Conservation (phyloP, 2,888 invertebrate genomes). For the Galerucella pusilla region DNA sequence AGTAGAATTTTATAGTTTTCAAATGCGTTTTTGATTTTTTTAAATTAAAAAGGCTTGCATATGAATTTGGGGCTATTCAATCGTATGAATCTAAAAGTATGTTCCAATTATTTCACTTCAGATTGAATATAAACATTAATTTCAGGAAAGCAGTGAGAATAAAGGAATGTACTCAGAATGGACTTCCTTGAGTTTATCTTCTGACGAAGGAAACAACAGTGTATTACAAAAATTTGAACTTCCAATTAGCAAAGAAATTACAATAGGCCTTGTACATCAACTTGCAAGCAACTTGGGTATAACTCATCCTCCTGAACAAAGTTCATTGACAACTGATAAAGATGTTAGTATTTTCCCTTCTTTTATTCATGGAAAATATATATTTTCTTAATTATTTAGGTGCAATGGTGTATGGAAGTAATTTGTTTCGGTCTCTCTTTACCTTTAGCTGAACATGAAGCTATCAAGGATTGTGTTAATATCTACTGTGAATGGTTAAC, state of each 20-base stretch:
- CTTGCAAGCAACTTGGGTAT: conserved; percentile 77
- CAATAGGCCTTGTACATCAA: conserved; percentile 82
- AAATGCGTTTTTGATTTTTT: neutral
- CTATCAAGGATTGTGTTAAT: conserved; percentile 94
- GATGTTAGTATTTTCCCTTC: conserved; percentile 71
- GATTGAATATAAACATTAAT: conserved; percentile 24
- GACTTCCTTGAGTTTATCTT: conserved; percentile 76
- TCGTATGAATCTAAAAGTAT: conserved; percentile 82
- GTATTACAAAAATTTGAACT: conserved; percentile 83
- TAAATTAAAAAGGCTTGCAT: conserved; percentile 55
- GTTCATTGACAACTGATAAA: conserved; percentile 83
- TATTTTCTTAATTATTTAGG: conserved; percentile 67
- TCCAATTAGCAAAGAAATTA: conserved; percentile 82
- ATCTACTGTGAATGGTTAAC: conserved; percentile 98
- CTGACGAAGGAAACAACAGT: conserved; percentile 73
- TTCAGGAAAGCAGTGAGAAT: conserved; percentile 71
- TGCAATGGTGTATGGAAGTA: conserved; percentile 88
- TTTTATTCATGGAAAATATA: neutral
- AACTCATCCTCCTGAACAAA: conserved; percentile 85
- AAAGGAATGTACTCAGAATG: conserved; percentile 87
- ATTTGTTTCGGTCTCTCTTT: conserved; percentile 92
- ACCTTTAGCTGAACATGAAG: conserved; percentile 91
- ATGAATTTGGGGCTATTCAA: conserved; percentile 88
- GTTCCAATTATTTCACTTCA: neutral
- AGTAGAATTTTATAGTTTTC: neutral